Base-by-base conservation (phyloP, 2,888 invertebrate species). In the Pristionchus arcanus region DNA sequence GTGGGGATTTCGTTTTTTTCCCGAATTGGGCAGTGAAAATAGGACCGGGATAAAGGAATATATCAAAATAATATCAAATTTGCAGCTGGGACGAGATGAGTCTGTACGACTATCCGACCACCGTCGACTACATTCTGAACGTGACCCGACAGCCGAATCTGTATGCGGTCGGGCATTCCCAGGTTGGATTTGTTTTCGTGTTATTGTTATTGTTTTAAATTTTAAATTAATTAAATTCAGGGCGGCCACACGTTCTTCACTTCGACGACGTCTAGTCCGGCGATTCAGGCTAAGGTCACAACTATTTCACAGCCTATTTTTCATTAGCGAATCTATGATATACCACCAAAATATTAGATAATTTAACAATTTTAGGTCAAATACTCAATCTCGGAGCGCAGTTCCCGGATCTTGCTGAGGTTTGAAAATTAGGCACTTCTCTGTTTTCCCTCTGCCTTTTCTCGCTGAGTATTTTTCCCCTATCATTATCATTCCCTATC, bases 331-430 rank as follows among this genome's bases (percentile, higher is more conserved):
- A n/a, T n/a, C n/a, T n/a, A n/a, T n/a, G n/a, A n/a, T n/a, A n/a
- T n/a, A n/a, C n/a, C n/a, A n/a, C n/a, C n/a, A n/a, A n/a, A n/a
- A n/a, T n/a, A n/a, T n/a, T n/a, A n/a, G n/a, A n/a, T n/a, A n/a
- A n/a, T n/a, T n/a, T n/a, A n/a, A n/a, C n/a, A n/a, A n/a, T 74
- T 42, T 37, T 37, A 74, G 74, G 42, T 77, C 74, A 37, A 37
- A 11, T 31, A 77, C 74, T 68, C 68, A 13, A 31, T 31, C 19
- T 34, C 15, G 28, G 68, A 31, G 31, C 16, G 28, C 68, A 68
- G 31, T 31, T 31, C 68, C 31, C 68, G 31, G 68, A 34, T 13
- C 16, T 31, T 68, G 19, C 68, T 31, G 68, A 34, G 13, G 28
- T 31, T 16, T 19, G 21, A 19, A 59, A 19, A 19, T 25, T 21